Evolutionary conservation across 1,140 invertebrate species (phyloP).

Genomic region (Portunus trituberculatus): DNA sequence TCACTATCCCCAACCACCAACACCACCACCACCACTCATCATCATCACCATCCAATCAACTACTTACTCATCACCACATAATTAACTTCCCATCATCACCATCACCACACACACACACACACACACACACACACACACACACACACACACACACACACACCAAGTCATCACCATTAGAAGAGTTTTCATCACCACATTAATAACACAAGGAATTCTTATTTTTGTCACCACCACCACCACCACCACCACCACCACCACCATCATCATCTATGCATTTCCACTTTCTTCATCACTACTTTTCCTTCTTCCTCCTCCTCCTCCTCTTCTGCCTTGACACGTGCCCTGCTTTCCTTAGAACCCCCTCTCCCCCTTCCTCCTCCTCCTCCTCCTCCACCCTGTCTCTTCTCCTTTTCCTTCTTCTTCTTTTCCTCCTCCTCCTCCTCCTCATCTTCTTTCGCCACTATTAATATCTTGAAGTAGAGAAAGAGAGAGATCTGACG

Average conservation of each 20-base stretch:
- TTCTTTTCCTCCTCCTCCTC: background rate
- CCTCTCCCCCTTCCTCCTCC: background rate
- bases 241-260: background rate
- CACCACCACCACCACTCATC: background rate
- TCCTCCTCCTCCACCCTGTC: background rate
- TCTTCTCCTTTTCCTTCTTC: background rate
- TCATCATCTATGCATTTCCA: too few relatives aligned
- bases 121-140: too few relatives aligned
- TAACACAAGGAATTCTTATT: background rate
- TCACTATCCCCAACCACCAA: background rate
- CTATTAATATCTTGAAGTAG: constrained; percentile 24
- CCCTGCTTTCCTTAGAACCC: background rate
- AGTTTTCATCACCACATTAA: too few relatives aligned
- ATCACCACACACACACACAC: too few relatives aligned
- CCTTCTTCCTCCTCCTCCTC: too few relatives aligned
- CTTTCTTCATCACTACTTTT: too few relatives aligned
- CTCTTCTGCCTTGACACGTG: too few relatives aligned
- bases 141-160: too few relatives aligned
- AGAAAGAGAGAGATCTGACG: background rate
- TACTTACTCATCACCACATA: too few relatives aligned
- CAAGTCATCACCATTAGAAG: too few relatives aligned
- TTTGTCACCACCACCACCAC: background rate
- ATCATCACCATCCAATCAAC: too few relatives aligned
- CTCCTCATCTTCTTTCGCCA: background rate
- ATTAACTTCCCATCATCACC: too few relatives aligned